Conservation (phyloP, 2,113 vertebrate species). For the Chaetodon auriga region DNA sequence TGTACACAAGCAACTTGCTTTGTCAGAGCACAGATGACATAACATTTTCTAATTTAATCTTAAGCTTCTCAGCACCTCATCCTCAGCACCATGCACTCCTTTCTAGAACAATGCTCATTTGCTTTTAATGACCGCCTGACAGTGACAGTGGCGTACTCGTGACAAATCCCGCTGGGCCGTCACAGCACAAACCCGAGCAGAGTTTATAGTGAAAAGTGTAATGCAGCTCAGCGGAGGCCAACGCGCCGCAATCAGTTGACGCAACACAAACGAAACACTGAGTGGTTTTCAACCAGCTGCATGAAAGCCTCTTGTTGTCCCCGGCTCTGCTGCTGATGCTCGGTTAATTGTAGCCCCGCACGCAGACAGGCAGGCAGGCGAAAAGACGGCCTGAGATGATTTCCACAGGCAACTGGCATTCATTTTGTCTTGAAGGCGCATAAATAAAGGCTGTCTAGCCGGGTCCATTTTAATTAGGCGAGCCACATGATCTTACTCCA, state of each 20-base stretch:
- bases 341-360: conserved; percentile 74
- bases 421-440: conserved; percentile 74
- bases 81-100: conserved; percentile 14
- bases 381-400: conserved; percentile 61
- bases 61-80: conserved; percentile 28
- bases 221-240: conserved; percentile 44
- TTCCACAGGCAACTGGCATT: conserved; percentile 74
- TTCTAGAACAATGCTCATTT: conserved; percentile 53
- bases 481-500: conserved; percentile 67
- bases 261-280: conserved; percentile 78
- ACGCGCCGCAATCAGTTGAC: conserved; percentile 64
- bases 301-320: conserved; percentile 72
- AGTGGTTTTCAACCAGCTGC: conserved; percentile 48
- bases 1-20: conserved; percentile 40
- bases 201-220: conserved; percentile 32
- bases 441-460: conserved; percentile 76
- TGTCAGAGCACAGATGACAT: conserved; percentile 58
- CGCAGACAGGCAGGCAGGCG: conserved; percentile 41
- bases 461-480: conserved; percentile 80
- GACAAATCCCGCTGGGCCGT: conserved; percentile 63
- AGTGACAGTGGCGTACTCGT: conserved; percentile 60
- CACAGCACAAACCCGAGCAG: conserved; percentile 23
- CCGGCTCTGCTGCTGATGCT: conserved; percentile 56
- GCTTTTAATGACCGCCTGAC: conserved; percentile 71
- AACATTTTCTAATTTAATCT: conserved; percentile 55